phyloP scores from a whole-genome alignment of 2,113 vertebrate genomes.

The Campylomormyrus tamandua region DNA sequence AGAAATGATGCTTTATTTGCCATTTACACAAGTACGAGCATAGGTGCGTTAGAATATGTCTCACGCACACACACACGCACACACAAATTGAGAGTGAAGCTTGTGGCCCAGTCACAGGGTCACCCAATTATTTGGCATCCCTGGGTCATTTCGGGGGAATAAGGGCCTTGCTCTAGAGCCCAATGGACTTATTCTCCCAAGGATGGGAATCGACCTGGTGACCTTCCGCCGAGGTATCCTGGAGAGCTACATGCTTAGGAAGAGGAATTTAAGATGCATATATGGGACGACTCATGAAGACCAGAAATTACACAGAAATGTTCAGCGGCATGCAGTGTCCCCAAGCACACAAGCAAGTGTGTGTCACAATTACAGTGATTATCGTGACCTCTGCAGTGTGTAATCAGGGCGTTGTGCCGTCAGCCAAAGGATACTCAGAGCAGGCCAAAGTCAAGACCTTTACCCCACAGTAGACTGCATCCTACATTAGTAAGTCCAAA shows the following conservation, averaged over 20 bases:
- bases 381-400: background rate
- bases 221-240: background rate
- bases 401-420: background rate
- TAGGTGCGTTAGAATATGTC: background rate
- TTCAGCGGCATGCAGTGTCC: background rate
- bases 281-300: background rate
- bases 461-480: background rate
- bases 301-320: background rate
- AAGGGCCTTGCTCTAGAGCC: background rate
- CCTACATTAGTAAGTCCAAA: background rate
- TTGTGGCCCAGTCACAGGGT: background rate
- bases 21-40: background rate
- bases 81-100: background rate
- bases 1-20: background rate
- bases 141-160: background rate
- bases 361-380: background rate
- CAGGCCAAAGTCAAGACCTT: constrained; percentile 3
- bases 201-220: background rate
- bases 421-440: background rate
- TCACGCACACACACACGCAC: background rate
- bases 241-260: background rate
- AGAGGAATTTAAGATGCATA: background rate
- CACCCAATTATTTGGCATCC: background rate
- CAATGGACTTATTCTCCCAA: background rate
- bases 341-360: background rate